Evolutionary conservation across 2,888 invertebrate species (phyloP).

Genomic region (Drosophila birchii): DNA sequence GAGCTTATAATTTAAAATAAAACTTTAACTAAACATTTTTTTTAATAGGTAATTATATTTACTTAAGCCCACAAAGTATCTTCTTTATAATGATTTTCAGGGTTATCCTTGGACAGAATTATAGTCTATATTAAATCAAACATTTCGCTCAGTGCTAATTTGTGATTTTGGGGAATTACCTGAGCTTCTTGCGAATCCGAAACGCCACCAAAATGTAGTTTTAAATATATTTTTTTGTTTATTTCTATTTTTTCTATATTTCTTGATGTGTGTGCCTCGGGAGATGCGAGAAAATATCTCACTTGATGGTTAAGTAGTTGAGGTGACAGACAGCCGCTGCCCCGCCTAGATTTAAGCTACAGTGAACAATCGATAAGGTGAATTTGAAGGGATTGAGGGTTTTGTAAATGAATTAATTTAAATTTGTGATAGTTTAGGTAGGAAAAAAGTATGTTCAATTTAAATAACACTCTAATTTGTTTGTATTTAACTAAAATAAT

Average conservation of each 20-base stretch:
- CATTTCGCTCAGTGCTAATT: slow-evolving; percentile 52
- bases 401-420: neutral
- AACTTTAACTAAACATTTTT: neutral
- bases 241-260: neutral
- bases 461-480: slow-evolving; percentile 2
- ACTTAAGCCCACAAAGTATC: neutral
- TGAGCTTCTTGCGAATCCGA: slow-evolving; percentile 74
- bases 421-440: neutral
- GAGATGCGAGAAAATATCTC: slow-evolving; percentile 75
- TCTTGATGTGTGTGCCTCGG: slow-evolving; percentile 22
- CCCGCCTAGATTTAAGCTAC: slow-evolving; percentile 50
- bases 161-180: slow-evolving; percentile 72
- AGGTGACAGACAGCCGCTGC: slow-evolving; percentile 53
- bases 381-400: neutral
- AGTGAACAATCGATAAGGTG: neutral
- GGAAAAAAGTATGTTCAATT: too few relatives aligned
- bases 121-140: neutral
- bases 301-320: slow-evolving; percentile 75
- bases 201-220: slow-evolving; percentile 30
- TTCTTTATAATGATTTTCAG: neutral
- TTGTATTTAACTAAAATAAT: neutral
- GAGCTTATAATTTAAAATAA: neutral
- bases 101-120: slow-evolving; percentile 4
- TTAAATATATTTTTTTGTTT: slow-evolving; percentile 26
- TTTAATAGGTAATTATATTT: neutral